Percentiles rank a stretch among this genome's conserved stretches.
phyloP scores from a whole-genome alignment of 2,113 vertebrate species.

The Odobenus rosmarus region DNA sequence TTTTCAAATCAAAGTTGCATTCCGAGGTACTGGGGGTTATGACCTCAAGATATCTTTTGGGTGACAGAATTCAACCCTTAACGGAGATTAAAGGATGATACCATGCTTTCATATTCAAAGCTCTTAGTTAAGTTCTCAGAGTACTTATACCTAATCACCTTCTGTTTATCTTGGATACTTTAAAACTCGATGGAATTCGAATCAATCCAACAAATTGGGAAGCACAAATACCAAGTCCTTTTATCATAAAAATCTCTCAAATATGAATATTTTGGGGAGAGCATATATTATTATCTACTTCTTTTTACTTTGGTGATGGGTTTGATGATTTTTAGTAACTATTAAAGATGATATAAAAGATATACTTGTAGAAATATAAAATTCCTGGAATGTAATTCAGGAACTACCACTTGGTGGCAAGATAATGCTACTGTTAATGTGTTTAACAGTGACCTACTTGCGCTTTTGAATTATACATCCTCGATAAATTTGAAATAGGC shows the following conservation, averaged over 20 bases:
- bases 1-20: background rate
- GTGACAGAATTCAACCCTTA: background rate
- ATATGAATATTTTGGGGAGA: background rate
- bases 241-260: background rate
- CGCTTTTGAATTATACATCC: conserved; percentile 14
- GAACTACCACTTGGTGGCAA: conserved; percentile 77
- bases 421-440: conserved; percentile 66
- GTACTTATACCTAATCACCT: background rate
- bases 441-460: conserved; percentile 55
- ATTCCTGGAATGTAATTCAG: conserved; percentile 19
- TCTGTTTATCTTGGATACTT: background rate
- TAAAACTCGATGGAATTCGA: background rate
- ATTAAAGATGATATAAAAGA: background rate
- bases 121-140: background rate
- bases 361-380: background rate
- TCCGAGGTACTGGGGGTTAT: background rate
- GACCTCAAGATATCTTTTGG: background rate
- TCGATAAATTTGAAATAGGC: conserved; percentile 31
- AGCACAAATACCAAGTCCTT: background rate
- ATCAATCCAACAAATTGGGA: background rate
- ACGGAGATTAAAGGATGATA: background rate
- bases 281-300: background rate
- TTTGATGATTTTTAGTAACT: background rate
- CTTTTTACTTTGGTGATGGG: background rate
- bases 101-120: background rate